Conservation (phyloP, 2,888 invertebrate genomes). For the Leptinotarsa rubiginosa region DNA sequence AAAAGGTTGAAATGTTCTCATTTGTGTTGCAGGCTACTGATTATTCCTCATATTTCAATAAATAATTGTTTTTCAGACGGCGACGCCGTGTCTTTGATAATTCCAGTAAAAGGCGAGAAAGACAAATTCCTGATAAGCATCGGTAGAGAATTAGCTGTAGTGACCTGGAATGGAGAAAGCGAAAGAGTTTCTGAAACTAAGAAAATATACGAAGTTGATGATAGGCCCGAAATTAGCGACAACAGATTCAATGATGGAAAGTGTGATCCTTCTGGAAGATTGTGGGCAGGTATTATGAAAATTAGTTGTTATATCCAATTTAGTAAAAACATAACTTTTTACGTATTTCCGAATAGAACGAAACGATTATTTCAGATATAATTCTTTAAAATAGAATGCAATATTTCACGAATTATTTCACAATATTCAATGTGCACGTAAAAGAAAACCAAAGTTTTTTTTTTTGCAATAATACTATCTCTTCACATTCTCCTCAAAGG, state of each 20-base stretch:
- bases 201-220: slow-evolving; percentile 71
- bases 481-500: too few relatives aligned
- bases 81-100: slow-evolving; percentile 25
- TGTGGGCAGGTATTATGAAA: slow-evolving; percentile 68
- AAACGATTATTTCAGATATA: too few relatives aligned
- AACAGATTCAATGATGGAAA: slow-evolving; percentile 86
- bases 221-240: slow-evolving; percentile 62
- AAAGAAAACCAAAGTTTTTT: too few relatives aligned
- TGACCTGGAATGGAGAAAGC: slow-evolving; percentile 75
- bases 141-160: slow-evolving; percentile 70
- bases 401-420: too few relatives aligned
- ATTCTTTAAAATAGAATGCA: too few relatives aligned
- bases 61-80: slow-evolving; percentile 5
- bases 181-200: slow-evolving; percentile 67
- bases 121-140: slow-evolving; percentile 75
- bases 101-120: slow-evolving; percentile 68
- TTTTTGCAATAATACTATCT: too few relatives aligned
- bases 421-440: too few relatives aligned
- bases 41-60: too few relatives aligned
- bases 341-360: too few relatives aligned
- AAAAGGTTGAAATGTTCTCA: too few relatives aligned
- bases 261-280: slow-evolving; percentile 78
- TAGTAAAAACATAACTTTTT: too few relatives aligned
- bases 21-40: too few relatives aligned
- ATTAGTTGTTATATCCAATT: not conserved